Percentiles rank a stretch among this genome's conserved stretches.
These are phyloP conservation scores for Paramormyrops kingsleyae DNA, from an alignment of 2,113 vertebrate genomes.

Conservation along the genomic window DNA sequence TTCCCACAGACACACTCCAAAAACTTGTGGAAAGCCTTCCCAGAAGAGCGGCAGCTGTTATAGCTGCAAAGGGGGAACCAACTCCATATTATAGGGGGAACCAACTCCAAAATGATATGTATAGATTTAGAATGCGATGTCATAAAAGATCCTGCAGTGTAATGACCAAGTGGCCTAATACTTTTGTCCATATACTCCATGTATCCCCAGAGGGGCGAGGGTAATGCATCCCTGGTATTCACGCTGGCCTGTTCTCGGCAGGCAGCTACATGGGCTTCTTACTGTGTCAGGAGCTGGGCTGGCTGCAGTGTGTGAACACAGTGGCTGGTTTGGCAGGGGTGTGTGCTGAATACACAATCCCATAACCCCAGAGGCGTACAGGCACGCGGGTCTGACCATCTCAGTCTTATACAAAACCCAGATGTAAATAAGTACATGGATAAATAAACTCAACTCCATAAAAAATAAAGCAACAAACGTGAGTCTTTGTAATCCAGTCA, in stretches of 20 bases:
- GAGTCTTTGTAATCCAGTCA: neutral
- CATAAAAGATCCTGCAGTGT: neutral
- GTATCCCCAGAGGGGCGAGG: neutral
- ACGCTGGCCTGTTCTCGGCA: neutral
- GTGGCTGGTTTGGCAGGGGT: neutral
- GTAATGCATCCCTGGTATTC: neutral
- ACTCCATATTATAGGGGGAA: no score
- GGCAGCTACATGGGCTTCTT: neutral
- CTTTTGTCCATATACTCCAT: neutral
- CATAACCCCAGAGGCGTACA: neutral
- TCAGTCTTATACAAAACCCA: neutral
- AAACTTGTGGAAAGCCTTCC: neutral
- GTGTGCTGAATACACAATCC: neutral
- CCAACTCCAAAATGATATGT: neutral
- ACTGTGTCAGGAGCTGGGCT: neutral
- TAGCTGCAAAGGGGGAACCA: neutral
- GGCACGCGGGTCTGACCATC: neutral
- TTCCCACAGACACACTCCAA: neutral
- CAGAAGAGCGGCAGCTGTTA: neutral
- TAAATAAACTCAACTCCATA: neutral
- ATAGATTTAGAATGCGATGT: neutral
- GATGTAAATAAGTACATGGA: neutral
- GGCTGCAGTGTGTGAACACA: neutral
- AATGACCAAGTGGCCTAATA: neutral
- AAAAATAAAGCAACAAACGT: neutral